A percentile compares a stretch with the other conserved stretches of the same genome.
Evolutionary conservation across 2,888 invertebrate species (phyloP).

Genomic region (Polia nebulosa): DNA sequence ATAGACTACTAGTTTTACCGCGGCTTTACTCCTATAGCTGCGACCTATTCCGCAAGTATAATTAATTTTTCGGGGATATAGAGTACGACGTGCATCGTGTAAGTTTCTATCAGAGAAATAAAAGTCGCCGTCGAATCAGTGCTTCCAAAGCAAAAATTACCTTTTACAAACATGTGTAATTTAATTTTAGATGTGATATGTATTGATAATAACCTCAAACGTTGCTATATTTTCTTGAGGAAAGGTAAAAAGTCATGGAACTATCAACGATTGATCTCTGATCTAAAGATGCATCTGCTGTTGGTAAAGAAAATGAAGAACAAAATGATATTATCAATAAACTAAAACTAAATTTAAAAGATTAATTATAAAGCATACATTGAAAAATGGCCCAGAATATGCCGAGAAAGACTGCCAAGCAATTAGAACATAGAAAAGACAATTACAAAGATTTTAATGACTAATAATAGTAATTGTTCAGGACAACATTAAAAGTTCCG

Average conservation of each 20-base stretch:
- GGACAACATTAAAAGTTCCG: conserved; percentile 3
- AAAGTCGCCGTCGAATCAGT: no score
- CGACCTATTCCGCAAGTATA: background rate
- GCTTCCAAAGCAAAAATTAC: background rate
- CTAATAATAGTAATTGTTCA: conserved; percentile 22
- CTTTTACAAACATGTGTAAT: background rate
- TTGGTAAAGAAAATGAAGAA: background rate
- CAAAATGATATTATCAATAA: background rate
- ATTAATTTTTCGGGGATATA: no score
- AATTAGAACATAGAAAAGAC: conserved; percentile 18
- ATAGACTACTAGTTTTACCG: background rate
- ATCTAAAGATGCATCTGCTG: background rate
- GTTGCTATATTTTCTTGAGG: background rate
- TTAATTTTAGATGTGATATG: background rate
- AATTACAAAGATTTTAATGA: background rate
- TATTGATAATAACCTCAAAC: background rate
- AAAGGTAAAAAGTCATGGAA: background rate
- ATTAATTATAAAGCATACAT: background rate
- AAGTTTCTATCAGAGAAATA: no score
- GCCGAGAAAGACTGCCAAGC: conserved; percentile 15
- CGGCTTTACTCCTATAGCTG: background rate
- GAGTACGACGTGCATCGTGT: no score
- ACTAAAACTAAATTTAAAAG: background rate
- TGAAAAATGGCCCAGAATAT: background rate
- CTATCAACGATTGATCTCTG: background rate